A percentile compares a stretch with the other conserved stretches of the same genome.
phyloP scores from a whole-genome alignment of 2,888 invertebrate genomes.

The Acronicta psi region DNA sequence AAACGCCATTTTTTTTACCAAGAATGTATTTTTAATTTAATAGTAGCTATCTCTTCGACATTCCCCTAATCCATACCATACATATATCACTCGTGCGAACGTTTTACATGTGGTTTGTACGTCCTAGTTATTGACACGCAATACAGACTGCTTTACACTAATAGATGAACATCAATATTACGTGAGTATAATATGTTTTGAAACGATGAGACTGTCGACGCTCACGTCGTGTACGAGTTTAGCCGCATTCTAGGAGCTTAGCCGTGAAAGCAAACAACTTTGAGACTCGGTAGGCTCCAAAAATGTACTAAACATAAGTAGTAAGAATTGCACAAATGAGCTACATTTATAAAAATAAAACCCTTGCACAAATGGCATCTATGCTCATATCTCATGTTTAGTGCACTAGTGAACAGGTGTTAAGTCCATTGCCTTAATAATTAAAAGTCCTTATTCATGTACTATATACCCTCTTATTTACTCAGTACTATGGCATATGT shows the following conservation, averaged over 20 bases:
- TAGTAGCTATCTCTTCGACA: constrained; percentile 74
- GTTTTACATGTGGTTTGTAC: constrained; percentile 65
- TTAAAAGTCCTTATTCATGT: constrained; percentile 54
- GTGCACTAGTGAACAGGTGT: constrained; percentile 63
- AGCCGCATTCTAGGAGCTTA: constrained; percentile 45
- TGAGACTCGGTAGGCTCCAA: constrained; percentile 33
- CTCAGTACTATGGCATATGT: constrained; percentile 62
- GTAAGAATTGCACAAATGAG: constrained; percentile 45
- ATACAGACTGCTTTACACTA: constrained; percentile 48
- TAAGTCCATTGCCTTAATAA: constrained; percentile 47
- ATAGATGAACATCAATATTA: constrained; percentile 56
- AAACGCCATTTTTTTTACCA: constrained; percentile 74
- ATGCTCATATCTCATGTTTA: constrained; percentile 44
- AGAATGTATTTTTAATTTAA: constrained; percentile 78
- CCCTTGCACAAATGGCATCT: constrained; percentile 41
- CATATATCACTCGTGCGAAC: constrained; percentile 70
- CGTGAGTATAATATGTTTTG: constrained; percentile 37
- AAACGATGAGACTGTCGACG: constrained; percentile 29
- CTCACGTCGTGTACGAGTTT: constrained; percentile 28
- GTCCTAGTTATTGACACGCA: constrained; percentile 55
- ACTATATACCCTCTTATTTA: constrained; percentile 52
- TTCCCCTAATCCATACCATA: constrained; percentile 69
- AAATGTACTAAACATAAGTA: constrained; percentile 47
- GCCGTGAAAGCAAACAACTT: constrained; percentile 33
- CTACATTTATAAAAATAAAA: constrained; percentile 57